Evolutionary conservation across 2,888 invertebrate species (phyloP).

Genomic region (Epinotia bilunana): DNA sequence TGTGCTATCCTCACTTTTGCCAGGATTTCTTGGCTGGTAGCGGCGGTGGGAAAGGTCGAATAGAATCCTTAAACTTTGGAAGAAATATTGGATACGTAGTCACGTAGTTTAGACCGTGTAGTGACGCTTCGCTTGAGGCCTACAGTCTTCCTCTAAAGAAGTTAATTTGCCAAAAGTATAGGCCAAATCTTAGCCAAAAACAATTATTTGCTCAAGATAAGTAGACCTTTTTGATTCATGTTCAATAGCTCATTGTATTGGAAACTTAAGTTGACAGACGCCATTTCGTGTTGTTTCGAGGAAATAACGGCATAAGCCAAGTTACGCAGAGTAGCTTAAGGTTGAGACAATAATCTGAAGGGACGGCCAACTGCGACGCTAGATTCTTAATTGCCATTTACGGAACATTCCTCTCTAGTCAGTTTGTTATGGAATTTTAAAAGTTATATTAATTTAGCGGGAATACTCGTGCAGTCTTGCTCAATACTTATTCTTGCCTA

Average conservation of each 20-base stretch:
- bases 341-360: slow-evolving; percentile 78
- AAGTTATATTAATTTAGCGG: slow-evolving; percentile 60
- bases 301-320: slow-evolving; percentile 45
- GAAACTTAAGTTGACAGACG: slow-evolving; percentile 43
- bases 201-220: slow-evolving; percentile 67
- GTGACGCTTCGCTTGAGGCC: slow-evolving; percentile 80
- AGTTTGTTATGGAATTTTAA: slow-evolving; percentile 56
- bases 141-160: slow-evolving; percentile 72
- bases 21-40: background rate
- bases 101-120: slow-evolving; percentile 80
- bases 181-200: slow-evolving; percentile 74
- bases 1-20: background rate
- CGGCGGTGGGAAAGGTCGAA: slow-evolving; percentile 2
- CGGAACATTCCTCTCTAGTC: slow-evolving; percentile 81
- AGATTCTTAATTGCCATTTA: slow-evolving; percentile 65
- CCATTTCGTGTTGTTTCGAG: slow-evolving; percentile 44
- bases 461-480: slow-evolving; percentile 68
- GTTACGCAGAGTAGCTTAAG: slow-evolving; percentile 70
- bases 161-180: slow-evolving; percentile 72
- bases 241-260: slow-evolving; percentile 35
- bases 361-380: slow-evolving; percentile 76
- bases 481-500: slow-evolving; percentile 79
- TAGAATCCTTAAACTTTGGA: slow-evolving; percentile 55
- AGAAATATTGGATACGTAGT: slow-evolving; percentile 70
- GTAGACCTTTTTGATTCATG: slow-evolving; percentile 37